Evolutionary conservation across 1,140 invertebrate genomes (phyloP).

Genomic region (Drosophila gunungcola): DNA sequence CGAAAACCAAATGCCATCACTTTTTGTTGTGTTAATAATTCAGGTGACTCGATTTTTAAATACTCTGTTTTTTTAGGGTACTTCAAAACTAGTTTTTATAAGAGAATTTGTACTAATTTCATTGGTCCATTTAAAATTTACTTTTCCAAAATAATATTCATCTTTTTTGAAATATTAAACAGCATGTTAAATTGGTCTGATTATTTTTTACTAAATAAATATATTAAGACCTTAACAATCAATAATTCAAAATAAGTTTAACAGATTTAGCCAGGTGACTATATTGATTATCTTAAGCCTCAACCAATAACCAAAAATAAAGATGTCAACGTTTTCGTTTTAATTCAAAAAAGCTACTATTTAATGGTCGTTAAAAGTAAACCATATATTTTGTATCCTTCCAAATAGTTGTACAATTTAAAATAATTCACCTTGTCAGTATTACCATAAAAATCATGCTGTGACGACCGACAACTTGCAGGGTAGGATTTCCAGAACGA

Average conservation of each 20-base stretch:
- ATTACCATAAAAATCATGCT: slow-evolving; percentile 35
- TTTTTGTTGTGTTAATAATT: background rate
- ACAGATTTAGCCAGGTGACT: too few relatives aligned
- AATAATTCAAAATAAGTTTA: too few relatives aligned
- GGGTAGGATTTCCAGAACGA: slow-evolving; percentile 26
- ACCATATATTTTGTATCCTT: slow-evolving; percentile 2
- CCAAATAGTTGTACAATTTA: slow-evolving; percentile 18
- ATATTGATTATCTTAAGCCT: too few relatives aligned
- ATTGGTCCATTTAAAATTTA: too few relatives aligned
- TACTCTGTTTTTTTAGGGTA: background rate
- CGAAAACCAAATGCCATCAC: slow-evolving; percentile 65
- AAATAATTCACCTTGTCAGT: slow-evolving; percentile 25
- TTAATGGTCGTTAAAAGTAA: background rate
- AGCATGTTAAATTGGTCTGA: too few relatives aligned
- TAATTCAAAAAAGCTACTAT: slow-evolving; percentile 8
- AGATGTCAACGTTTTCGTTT: too few relatives aligned
- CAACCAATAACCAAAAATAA: too few relatives aligned
- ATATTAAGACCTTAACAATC: too few relatives aligned
- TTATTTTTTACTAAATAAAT: too few relatives aligned
- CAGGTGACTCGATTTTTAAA: background rate
- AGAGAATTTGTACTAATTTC: too few relatives aligned
- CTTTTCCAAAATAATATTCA: too few relatives aligned
- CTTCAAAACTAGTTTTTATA: background rate
- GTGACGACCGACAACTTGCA: slow-evolving; percentile 25
- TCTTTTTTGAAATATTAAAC: too few relatives aligned